Conservation (phyloP, 2,113 vertebrate genomes). For the Strix aluco region DNA sequence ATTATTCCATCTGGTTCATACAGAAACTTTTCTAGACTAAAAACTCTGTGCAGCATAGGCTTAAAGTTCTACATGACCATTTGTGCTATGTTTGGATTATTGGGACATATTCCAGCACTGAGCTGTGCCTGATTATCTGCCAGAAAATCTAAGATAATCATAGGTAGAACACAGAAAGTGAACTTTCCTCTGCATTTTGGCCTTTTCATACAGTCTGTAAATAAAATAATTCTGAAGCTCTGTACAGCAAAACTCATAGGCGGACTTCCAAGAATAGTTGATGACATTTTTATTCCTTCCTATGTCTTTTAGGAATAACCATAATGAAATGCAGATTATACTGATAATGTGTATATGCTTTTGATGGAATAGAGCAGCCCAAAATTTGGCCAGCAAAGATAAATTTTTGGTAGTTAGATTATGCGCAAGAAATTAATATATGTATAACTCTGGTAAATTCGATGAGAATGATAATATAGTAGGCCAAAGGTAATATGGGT, state of each 20-base stretch:
- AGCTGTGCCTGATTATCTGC: not conserved
- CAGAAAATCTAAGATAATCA: not conserved
- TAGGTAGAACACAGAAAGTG: not conserved
- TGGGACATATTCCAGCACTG: not conserved
- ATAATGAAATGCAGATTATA: not conserved
- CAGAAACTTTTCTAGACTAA: not conserved
- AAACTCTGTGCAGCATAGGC: not conserved
- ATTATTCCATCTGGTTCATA: slow-evolving; percentile 13
- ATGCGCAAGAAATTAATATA: not conserved
- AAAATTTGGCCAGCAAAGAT: not conserved
- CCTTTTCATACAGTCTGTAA: not conserved
- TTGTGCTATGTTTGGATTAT: not conserved
- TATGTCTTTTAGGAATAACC: not conserved
- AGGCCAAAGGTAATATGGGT: not conserved
- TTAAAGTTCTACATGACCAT: not conserved
- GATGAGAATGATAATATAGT: not conserved
- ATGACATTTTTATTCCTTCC: not conserved
- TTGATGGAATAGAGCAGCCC: not conserved
- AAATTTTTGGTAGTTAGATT: not conserved
- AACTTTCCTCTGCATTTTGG: not conserved
- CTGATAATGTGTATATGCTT: not conserved
- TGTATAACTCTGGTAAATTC: not conserved
- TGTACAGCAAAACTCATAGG: not conserved
- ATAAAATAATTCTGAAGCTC: not conserved
- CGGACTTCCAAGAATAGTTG: not conserved